Percentiles rank a stretch among this genome's conserved stretches.
Evolutionary conservation across 92 coral and sea anemone species (phyloP).

Genomic region (Actinernus sp.): DNA sequence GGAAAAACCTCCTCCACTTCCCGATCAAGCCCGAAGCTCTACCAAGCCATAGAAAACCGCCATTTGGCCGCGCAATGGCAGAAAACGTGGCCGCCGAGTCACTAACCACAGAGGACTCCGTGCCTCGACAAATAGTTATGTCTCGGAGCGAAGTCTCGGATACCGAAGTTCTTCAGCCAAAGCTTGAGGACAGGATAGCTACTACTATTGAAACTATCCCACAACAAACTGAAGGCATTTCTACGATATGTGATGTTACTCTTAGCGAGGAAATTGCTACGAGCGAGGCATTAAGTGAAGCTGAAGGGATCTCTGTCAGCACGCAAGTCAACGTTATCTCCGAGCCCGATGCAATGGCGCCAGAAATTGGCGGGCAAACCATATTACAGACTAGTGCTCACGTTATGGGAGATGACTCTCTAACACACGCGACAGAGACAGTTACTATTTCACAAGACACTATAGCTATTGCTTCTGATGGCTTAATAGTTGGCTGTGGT

Average conservation of each 20-base stretch:
- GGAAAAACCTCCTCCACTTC: conserved; percentile 21
- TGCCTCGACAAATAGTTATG: conserved; percentile 71
- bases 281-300: conserved; percentile 55
- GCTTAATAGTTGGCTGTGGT: conserved; percentile 11
- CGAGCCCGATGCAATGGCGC: conserved; percentile 27
- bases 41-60: background rate
- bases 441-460: conserved; percentile 31
- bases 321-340: conserved; percentile 48
- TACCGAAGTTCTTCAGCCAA: conserved; percentile 57
- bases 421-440: conserved; percentile 57
- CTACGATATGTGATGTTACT: conserved; percentile 54
- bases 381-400: conserved; percentile 25
- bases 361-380: conserved; percentile 34
- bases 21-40: background rate
- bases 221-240: conserved; percentile 55
- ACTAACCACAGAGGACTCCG: conserved; percentile 31
- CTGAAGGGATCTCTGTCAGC: conserved; percentile 75
- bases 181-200: conserved; percentile 22
- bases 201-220: conserved; percentile 35
- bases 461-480: conserved; percentile 27
- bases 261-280: conserved; percentile 65
- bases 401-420: conserved; percentile 18
- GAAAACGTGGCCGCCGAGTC: conserved; percentile 68
- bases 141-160: conserved; percentile 51
- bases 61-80: conserved; percentile 47